These are phyloP conservation scores for Oeneis ivallda DNA, from an alignment of 2,888 invertebrate genomes.

Conservation along the genomic window DNA sequence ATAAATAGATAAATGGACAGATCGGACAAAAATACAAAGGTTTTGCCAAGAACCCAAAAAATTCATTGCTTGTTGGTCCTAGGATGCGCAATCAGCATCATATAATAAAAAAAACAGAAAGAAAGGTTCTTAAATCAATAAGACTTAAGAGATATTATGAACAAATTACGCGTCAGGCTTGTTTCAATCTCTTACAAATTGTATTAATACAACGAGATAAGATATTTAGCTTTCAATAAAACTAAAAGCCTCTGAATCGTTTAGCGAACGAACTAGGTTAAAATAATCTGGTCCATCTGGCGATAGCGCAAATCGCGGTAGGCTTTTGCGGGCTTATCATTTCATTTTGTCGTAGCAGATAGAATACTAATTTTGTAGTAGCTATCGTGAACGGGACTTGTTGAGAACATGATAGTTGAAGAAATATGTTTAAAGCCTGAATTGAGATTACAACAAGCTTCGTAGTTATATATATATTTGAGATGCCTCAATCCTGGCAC, in stretches of 20 bases:
- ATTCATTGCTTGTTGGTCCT: no score
- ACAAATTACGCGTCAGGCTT: not conserved
- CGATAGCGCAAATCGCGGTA: slow-evolving; percentile 25
- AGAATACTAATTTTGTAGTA: slow-evolving; percentile 39
- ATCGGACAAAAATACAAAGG: no score
- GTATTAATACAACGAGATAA: slow-evolving; percentile 6
- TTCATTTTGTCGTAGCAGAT: slow-evolving; percentile 35
- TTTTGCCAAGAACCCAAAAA: no score
- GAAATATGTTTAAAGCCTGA: not conserved
- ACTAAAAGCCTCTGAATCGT: slow-evolving; percentile 25
- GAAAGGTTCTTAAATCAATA: no score
- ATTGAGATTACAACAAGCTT: no score
- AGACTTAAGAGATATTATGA: not conserved
- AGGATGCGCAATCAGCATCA: no score
- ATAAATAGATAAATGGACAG: no score
- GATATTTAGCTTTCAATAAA: slow-evolving; percentile 25
- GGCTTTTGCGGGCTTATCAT: slow-evolving; percentile 29
- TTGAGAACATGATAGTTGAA: slow-evolving; percentile 10
- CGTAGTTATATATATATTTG: no score
- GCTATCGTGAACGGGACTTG: slow-evolving; percentile 29
- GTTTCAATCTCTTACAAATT: not conserved
- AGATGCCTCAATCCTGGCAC: no score
- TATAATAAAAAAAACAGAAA: no score
- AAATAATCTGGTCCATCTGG: slow-evolving; percentile 26
- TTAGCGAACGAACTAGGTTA: slow-evolving; percentile 24